phyloP scores from a whole-genome alignment of 2,797 vertebrate genomes.

The Esox lucius region DNA sequence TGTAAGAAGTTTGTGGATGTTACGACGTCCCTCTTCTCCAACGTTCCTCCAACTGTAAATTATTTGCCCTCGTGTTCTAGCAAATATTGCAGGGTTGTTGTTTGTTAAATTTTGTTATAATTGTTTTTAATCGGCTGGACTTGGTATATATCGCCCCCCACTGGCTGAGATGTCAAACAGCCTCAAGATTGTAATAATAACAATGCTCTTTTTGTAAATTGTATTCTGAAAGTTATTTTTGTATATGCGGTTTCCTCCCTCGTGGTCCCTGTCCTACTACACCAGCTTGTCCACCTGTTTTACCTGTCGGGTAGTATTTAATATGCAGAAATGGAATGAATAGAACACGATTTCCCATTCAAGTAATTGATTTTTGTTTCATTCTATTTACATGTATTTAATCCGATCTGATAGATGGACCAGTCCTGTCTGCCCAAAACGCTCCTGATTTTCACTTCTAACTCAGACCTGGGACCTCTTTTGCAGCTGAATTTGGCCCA shows the following conservation, averaged over 20 bases:
- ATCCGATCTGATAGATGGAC: neutral
- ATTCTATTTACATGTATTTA: no score
- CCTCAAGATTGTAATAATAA: constrained; percentile 91
- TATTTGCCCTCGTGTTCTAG: constrained; percentile 86
- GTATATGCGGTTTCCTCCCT: constrained; percentile 76
- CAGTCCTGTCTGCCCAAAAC: neutral
- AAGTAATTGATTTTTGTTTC: no score
- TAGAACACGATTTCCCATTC: no score
- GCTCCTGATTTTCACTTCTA: neutral
- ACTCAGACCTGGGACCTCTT: neutral
- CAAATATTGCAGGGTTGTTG: constrained; percentile 82
- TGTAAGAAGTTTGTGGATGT: constrained; percentile 97
- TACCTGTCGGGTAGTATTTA: no score
- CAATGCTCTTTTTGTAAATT: constrained; percentile 87
- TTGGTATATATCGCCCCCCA: constrained; percentile 2
- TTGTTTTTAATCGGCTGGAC: constrained; percentile 75
- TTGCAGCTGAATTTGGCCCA: no score
- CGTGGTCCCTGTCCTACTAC: constrained; percentile 14
- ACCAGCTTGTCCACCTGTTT: no score
- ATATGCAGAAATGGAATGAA: no score
- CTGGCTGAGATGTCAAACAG: constrained; percentile 74
- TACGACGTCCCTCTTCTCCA: constrained; percentile 51
- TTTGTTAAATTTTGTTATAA: constrained; percentile 56
- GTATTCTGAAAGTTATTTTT: constrained; percentile 99
- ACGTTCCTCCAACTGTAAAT: constrained; percentile 91